These are phyloP conservation scores for Crotalus tigris DNA, from an alignment of 2,113 vertebrate species.

Conservation along the genomic window DNA sequence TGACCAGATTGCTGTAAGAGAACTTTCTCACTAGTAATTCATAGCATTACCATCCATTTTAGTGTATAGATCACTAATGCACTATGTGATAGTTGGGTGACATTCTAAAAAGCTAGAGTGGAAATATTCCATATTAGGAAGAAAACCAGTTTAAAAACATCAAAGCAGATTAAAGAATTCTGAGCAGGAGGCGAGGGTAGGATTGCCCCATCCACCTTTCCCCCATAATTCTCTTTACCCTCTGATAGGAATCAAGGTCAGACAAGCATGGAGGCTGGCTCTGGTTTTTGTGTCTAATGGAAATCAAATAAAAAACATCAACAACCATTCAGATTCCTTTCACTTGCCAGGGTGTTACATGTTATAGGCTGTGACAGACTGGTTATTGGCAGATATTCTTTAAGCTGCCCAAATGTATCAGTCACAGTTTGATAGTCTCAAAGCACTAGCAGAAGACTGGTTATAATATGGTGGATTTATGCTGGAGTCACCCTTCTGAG, in stretches of 20 bases:
- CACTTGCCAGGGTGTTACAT: background rate
- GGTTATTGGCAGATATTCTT: background rate
- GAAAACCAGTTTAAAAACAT: background rate
- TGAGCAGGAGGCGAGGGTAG: background rate
- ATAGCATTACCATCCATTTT: background rate
- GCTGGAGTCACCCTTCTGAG: background rate
- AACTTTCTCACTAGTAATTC: background rate
- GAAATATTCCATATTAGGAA: background rate
- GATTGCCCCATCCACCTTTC: background rate
- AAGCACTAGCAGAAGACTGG: background rate
- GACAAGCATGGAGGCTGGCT: background rate
- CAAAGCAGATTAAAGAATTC: background rate
- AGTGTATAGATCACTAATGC: background rate
- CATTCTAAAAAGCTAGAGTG: background rate
- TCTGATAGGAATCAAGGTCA: background rate
- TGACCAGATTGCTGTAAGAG: background rate
- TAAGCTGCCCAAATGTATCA: background rate
- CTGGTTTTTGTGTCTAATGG: background rate
- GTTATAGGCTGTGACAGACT: conserved; percentile 4
- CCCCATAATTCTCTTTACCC: background rate
- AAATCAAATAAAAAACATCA: background rate
- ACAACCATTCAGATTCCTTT: background rate
- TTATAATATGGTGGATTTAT: background rate
- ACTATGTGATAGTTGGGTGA: background rate
- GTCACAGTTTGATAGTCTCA: background rate